These are phyloP conservation scores for Periophthalmodon schlosseri DNA, from an alignment of 2,113 vertebrate genomes.

Conservation along the genomic window DNA sequence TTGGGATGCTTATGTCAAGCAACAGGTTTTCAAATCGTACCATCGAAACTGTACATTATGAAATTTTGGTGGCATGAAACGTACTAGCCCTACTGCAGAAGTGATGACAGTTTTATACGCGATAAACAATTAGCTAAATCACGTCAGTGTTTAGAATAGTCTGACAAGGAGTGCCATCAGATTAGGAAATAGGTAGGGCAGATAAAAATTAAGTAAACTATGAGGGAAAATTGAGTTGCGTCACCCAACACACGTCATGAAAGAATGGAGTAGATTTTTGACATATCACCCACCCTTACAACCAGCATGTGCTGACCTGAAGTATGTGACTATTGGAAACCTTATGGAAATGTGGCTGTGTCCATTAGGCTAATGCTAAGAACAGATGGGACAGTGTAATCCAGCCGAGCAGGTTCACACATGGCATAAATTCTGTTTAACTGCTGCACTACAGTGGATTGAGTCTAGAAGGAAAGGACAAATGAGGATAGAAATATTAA, in stretches of 20 bases:
- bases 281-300: too few relatives aligned
- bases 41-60: not conserved
- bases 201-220: conserved; percentile 18
- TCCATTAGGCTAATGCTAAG: conserved; percentile 7
- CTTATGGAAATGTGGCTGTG: not conserved
- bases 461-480: too few relatives aligned
- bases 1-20: conserved; percentile 6
- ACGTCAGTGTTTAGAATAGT: conserved; percentile 4
- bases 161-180: conserved; percentile 30
- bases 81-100: not conserved
- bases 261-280: not conserved
- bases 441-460: too few relatives aligned
- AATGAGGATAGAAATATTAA: too few relatives aligned
- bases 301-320: conserved; percentile 6
- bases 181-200: conserved; percentile 30
- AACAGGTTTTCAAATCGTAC: not conserved
- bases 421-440: too few relatives aligned
- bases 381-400: conserved; percentile 11
- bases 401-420: too few relatives aligned
- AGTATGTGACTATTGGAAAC: conserved; percentile 8
- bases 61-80: not conserved
- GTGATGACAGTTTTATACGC: not conserved
- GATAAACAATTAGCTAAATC: not conserved
- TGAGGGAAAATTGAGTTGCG: conserved; percentile 22
- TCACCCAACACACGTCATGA: not conserved